These are phyloP conservation scores for Dicyrtoma fusca DNA, from an alignment of 2,888 invertebrate species.

Conservation along the genomic window DNA sequence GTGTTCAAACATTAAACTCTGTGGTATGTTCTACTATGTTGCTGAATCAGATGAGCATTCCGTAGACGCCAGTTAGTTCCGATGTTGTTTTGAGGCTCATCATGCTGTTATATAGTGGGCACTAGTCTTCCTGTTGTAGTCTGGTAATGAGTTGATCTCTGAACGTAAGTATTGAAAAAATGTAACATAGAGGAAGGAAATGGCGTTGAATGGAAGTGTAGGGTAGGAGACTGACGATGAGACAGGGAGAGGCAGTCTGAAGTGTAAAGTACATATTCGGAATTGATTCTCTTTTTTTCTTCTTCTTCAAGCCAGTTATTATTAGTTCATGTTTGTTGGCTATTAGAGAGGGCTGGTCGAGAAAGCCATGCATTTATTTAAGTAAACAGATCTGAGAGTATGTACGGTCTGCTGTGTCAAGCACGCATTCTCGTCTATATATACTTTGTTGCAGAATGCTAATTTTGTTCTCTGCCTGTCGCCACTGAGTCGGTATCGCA, in stretches of 20 bases:
- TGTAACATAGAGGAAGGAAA: constrained; percentile 1
- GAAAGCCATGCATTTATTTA: constrained; percentile 23
- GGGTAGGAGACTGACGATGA: background rate
- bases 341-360: background rate
- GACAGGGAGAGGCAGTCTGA: background rate
- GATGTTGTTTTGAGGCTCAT: too few species aligned
- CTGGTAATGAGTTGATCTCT: too few species aligned
- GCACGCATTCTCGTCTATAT: background rate
- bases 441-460: constrained; percentile 23
- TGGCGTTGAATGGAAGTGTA: background rate
- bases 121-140: too few species aligned
- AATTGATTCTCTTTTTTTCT: background rate
- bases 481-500: constrained; percentile 16
- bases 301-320: background rate
- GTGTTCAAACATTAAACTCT: too few species aligned
- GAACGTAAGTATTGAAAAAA: too few species aligned
- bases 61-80: too few species aligned
- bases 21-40: too few species aligned
- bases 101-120: too few species aligned
- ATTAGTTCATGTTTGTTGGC: constrained; percentile 2
- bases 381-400: constrained; percentile 14
- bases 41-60: too few species aligned
- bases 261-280: background rate
- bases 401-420: background rate
- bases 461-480: constrained; percentile 22